Evolutionary conservation across 2,888 invertebrate species (phyloP), one percentile per base, ranked within the genome.

Genomic region (Clostera curtula): DNA sequence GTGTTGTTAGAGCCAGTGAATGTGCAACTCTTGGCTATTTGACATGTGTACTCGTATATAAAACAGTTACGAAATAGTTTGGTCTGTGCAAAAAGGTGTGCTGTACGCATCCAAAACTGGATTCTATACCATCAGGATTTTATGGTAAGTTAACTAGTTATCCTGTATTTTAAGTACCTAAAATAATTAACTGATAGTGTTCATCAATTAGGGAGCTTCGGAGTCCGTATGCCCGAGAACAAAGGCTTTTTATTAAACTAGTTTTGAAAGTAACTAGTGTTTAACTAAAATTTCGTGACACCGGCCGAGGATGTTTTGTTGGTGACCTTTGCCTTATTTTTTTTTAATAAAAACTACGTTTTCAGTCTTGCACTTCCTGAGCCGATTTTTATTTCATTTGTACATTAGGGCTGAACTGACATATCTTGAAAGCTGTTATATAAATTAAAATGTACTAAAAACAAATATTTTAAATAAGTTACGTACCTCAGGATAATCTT

Each of bases 231-330:
- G 52, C 52, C 44, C 40, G 43, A 53, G 63, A 71, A 71, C 70
- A 71, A 73, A 72, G 70, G 46, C 42, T 31, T 40, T 42, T 47
- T 31, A 33, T 47, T 65, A 63, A 70, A 70, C 70, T 68, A 64
- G 69, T 69, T 74, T 67, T 36, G 60, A 65, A 66, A 62, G 64
- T 64, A 58, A 56, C 56, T 53, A 51, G 56, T 52, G n/a, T n/a
- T n/a, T n/a, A n/a, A n/a, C 52, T 56, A 51, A 39, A 39, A 53
- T 54, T 56, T 54, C 46, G 54, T 55, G 56, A 46, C 25, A 35
- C 33, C 34, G 40, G 43, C 49, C 36, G 44, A 61, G 63, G 65
- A 64, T 57, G 56, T 54, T 42, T 54, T 40, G 43, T 49, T 26
- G 32, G 45, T 44, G 48, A 46, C 46, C 57, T 43, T 53, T 54